Conservation (phyloP, 2,888 invertebrate genomes). For the Hydropsyche betteni region DNA sequence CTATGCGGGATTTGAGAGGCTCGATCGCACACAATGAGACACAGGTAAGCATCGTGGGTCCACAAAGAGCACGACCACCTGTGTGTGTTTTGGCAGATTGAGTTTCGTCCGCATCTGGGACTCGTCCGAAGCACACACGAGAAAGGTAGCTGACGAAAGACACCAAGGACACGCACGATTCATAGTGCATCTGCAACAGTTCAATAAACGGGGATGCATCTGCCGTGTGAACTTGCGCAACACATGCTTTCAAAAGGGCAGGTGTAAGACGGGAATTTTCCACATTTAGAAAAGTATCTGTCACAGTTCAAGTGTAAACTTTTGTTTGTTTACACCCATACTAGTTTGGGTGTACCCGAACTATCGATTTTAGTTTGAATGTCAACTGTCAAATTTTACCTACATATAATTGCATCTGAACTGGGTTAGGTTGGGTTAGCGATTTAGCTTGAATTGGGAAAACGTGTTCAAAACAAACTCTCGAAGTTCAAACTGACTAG, state of each 20-base stretch:
- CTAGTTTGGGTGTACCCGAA: too few species aligned
- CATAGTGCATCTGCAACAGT: slow-evolving; percentile 18
- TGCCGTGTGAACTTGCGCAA: slow-evolving; percentile 19
- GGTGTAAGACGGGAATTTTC: slow-evolving; percentile 8
- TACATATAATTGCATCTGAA: too few species aligned
- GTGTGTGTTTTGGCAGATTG: slow-evolving; percentile 39
- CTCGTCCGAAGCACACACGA: background rate
- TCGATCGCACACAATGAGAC: slow-evolving; percentile 15
- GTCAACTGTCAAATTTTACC: too few species aligned
- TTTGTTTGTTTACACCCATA: too few species aligned
- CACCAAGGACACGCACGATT: slow-evolving; percentile 13
- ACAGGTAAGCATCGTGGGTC: slow-evolving; percentile 24
- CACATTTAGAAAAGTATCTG: background rate
- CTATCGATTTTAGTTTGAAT: too few species aligned
- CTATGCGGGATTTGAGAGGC: too few species aligned
- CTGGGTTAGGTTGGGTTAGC: too few species aligned
- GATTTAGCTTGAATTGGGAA: too few species aligned
- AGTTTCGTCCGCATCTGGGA: background rate
- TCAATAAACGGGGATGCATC: slow-evolving; percentile 22
- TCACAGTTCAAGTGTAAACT: too few species aligned
- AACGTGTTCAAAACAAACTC: too few species aligned
- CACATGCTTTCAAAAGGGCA: slow-evolving; percentile 1
- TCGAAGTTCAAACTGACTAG: too few species aligned
- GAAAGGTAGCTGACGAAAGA: background rate
- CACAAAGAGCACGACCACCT: slow-evolving; percentile 37